Evolutionary conservation across 64 coral and sea anemone species (phyloP).

Genomic region (Montipora capricornis): DNA sequence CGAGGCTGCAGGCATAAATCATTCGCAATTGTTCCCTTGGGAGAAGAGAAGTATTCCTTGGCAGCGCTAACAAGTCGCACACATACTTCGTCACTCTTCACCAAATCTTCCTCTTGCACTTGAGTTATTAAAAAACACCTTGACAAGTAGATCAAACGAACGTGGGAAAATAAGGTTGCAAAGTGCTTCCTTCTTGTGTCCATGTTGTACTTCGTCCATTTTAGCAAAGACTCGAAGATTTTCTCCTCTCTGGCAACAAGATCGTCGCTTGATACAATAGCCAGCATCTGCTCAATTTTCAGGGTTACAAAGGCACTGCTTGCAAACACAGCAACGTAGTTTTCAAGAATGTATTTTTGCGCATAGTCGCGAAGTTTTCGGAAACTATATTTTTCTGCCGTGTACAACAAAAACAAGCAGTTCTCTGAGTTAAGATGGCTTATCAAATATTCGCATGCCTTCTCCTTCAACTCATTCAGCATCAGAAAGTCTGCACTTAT

Average conservation of each 20-base stretch:
- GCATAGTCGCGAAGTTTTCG: slow-evolving; percentile 65
- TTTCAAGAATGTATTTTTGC: slow-evolving; percentile 84
- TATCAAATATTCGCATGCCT: slow-evolving; percentile 72
- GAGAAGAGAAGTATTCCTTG: slow-evolving; percentile 77
- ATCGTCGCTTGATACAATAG: slow-evolving; percentile 81
- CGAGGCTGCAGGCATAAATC: slow-evolving; percentile 43
- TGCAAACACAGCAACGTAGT: slow-evolving; percentile 56
- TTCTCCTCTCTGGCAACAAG: slow-evolving; percentile 87
- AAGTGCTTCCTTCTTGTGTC: slow-evolving; percentile 68
- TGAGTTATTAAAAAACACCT: slow-evolving; percentile 73
- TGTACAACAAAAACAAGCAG: slow-evolving; percentile 78
- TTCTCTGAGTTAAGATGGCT: slow-evolving; percentile 81
- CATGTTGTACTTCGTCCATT: slow-evolving; percentile 70
- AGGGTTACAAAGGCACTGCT: slow-evolving; percentile 65
- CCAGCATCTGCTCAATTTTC: slow-evolving; percentile 55
- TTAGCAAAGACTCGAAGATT: slow-evolving; percentile 81
- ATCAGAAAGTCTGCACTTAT: slow-evolving; percentile 85
- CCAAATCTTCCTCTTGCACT: slow-evolving; percentile 78
- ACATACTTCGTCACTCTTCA: slow-evolving; percentile 70
- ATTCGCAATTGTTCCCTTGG: slow-evolving; percentile 3
- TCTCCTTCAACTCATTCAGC: slow-evolving; percentile 74
- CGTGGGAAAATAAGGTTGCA: slow-evolving; percentile 62
- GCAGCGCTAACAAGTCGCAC: slow-evolving; percentile 49
- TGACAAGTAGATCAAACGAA: slow-evolving; percentile 82
- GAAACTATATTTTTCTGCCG: slow-evolving; percentile 84